Percentiles rank a stretch among this genome's conserved stretches.
Evolutionary conservation across 1,140 invertebrate species (phyloP).

Genomic region (Diachasmimorpha longicaudata): DNA sequence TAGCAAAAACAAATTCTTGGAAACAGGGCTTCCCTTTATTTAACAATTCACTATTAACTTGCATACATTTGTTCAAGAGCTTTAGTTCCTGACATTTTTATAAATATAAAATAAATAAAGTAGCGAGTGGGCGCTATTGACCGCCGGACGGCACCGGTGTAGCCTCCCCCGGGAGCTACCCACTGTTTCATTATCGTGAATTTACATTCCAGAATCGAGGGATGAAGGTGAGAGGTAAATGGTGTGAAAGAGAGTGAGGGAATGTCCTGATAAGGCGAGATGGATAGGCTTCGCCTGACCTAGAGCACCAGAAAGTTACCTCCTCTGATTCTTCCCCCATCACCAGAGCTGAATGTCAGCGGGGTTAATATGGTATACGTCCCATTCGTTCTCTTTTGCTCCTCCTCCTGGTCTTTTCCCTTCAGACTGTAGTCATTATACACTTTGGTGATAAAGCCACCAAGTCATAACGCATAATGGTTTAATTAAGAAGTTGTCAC

Average conservation of each 20-base stretch:
- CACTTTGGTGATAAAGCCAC: conserved; percentile 49
- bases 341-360: neutral
- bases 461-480: conserved; percentile 52
- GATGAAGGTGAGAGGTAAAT: conserved; percentile 37
- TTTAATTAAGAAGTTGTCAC: conserved; percentile 58
- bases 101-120: too few relatives aligned
- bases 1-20: too few relatives aligned
- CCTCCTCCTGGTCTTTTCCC: conserved; percentile 22
- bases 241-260: conserved; percentile 2
- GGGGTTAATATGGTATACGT: conserved; percentile 2
- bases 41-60: too few relatives aligned
- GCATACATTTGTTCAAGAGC: too few relatives aligned
- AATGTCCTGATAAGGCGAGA: neutral
- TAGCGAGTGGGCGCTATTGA: conserved; percentile 43
- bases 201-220: conserved; percentile 51
- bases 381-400: conserved; percentile 20
- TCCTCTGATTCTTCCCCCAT: neutral
- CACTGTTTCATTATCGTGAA: conserved; percentile 53
- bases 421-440: conserved; percentile 11
- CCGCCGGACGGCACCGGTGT: too few relatives aligned
- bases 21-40: too few relatives aligned
- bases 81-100: too few relatives aligned
- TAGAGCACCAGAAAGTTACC: conserved; percentile 4
- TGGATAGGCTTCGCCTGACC: neutral
- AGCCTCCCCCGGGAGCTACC: conserved; percentile 23